These are phyloP conservation scores for Phalacrocorax aristotelis DNA, from an alignment of 2,113 vertebrate genomes.

Conservation along the genomic window DNA sequence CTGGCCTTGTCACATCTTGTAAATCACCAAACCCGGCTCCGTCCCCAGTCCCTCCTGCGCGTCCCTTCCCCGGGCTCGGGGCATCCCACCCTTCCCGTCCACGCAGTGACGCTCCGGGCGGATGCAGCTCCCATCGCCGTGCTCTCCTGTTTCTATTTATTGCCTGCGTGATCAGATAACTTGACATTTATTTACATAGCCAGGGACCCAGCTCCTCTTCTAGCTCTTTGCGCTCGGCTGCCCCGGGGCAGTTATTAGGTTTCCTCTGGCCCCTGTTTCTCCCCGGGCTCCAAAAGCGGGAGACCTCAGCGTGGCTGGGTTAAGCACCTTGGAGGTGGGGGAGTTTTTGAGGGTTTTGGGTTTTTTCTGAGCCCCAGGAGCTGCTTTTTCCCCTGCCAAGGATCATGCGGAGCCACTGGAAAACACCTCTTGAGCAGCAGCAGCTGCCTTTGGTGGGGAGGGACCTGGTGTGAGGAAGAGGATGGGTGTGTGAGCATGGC, in stretches of 20 bases:
- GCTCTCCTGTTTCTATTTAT: neutral
- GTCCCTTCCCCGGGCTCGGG: fast-evolving
- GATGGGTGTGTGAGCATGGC: neutral
- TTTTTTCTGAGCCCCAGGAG: neutral
- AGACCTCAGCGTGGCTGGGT: fast-evolving
- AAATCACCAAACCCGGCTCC: neutral
- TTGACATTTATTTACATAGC: neutral
- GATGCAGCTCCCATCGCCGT: fast-evolving
- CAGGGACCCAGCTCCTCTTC: neutral
- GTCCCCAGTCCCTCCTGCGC: fast-evolving
- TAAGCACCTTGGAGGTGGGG: neutral
- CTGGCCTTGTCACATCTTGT: neutral
- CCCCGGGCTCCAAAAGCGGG: neutral
- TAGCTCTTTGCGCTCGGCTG: fast-evolving
- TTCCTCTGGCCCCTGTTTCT: neutral
- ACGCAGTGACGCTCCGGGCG: fast-evolving
- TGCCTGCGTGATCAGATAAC: neutral
- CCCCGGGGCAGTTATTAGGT: neutral
- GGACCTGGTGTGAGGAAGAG: neutral
- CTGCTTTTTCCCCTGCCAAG: neutral
- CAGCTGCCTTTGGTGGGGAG: neutral
- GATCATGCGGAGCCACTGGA: fast-evolving
- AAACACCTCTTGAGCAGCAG: neutral
- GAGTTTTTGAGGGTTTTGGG: neutral
- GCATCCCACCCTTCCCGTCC: neutral